phyloP scores from a whole-genome alignment of 2,888 invertebrate species.

The Creontiades dilutus region DNA sequence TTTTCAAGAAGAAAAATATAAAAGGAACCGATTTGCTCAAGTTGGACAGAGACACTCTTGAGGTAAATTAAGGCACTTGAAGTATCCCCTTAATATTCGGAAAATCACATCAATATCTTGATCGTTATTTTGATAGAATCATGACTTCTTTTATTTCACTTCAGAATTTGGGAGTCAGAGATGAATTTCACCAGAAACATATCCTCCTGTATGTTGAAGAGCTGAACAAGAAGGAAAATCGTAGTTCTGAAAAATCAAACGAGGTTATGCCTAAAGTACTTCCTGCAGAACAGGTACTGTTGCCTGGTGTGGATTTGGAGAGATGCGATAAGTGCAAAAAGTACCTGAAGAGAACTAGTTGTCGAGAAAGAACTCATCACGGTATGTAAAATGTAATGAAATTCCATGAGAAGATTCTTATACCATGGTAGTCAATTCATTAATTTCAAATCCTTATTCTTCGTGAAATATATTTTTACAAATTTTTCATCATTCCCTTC shows the following conservation, averaged over 20 bases:
- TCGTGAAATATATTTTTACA: too few relatives aligned
- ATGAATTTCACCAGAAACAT: conserved; percentile 86
- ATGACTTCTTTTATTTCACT: conserved; percentile 75
- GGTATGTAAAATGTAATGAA: conserved; percentile 78
- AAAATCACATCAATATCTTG: not conserved
- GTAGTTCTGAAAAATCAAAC: conserved; percentile 66
- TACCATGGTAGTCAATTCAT: too few relatives aligned
- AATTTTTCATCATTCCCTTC: too few relatives aligned
- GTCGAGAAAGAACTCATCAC: conserved; percentile 86
- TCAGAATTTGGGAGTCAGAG: conserved; percentile 87
- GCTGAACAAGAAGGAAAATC: conserved; percentile 79
- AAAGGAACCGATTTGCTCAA: conserved; percentile 84
- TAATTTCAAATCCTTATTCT: too few relatives aligned
- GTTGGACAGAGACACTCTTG: conserved; percentile 84
- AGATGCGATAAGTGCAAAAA: conserved; percentile 87
- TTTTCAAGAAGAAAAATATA: conserved; percentile 86
- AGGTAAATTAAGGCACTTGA: conserved; percentile 79
- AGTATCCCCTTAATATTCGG: too few relatives aligned
- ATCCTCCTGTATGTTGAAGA: conserved; percentile 85
- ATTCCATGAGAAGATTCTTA: too few relatives aligned
- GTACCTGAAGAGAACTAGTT: conserved; percentile 84
- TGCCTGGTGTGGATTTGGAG: conserved; percentile 79
- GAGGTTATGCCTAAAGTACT: conserved; percentile 55
- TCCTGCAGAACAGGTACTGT: conserved; percentile 46
- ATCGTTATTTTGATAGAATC: not conserved